Percentiles rank a stretch among this genome's conserved stretches.
Conservation (phyloP, 2,113 vertebrate species). For the Bujurquina vittata region DNA sequence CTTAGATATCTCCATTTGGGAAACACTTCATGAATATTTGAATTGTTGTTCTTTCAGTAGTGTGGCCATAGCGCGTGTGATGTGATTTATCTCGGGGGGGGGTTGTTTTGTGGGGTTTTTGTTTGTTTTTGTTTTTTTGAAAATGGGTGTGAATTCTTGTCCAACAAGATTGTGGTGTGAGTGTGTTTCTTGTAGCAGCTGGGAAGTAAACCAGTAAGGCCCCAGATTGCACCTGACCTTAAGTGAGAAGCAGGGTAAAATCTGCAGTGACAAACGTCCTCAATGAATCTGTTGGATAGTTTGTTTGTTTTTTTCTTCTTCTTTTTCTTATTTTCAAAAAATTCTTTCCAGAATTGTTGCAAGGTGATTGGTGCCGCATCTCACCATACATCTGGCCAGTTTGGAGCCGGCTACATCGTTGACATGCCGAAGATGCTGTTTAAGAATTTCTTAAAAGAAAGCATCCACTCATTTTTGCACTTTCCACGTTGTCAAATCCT, state of each 20-base stretch:
- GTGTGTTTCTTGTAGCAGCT: constrained; percentile 83
- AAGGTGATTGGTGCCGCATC: constrained; percentile 36
- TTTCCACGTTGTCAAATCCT: constrained; percentile 59
- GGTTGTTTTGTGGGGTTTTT: constrained; percentile 19
- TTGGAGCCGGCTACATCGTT: neutral
- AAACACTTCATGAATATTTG: constrained; percentile 93
- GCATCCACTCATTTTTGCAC: constrained; percentile 64
- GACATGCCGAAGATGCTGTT: constrained; percentile 7
- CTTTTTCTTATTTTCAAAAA: constrained; percentile 23
- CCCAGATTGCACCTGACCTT: constrained; percentile 81
- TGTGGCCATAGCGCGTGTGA: constrained; percentile 91
- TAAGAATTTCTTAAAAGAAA: constrained; percentile 11
- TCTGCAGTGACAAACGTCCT: constrained; percentile 85
- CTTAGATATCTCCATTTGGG: constrained; percentile 90
- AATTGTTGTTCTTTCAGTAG: constrained; percentile 92
- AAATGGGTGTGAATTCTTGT: constrained; percentile 83
- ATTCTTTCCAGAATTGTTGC: constrained; percentile 13
- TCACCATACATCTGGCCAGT: constrained; percentile 1
- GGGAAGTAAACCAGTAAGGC: constrained; percentile 76
- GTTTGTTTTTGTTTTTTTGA: constrained; percentile 58
- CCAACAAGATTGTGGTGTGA: constrained; percentile 82
- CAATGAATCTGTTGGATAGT: constrained; percentile 74
- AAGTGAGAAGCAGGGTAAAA: constrained; percentile 72
- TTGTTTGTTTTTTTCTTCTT: constrained; percentile 52
- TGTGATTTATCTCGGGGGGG: constrained; percentile 79